Percentiles rank a stretch among this genome's conserved stretches.
These are phyloP conservation scores for Aphrocallistes beatrix DNA, from an alignment of 37 sponge, comb jelly and placozoan genomes.

Conservation along the genomic window DNA sequence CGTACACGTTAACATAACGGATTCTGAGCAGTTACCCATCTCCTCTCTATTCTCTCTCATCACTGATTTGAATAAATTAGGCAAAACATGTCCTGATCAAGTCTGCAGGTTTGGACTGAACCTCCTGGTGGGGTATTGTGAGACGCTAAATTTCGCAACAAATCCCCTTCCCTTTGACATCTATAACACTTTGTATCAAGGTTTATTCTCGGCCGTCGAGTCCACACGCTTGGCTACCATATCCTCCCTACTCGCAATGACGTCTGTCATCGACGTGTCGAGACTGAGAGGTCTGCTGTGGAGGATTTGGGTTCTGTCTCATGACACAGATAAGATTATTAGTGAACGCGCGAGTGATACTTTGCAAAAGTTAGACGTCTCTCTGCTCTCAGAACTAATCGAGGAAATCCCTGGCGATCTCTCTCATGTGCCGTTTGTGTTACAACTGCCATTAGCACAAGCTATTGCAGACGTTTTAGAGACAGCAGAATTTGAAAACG, in stretches of 20 bases:
- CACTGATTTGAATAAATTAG: neutral
- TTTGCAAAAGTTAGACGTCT: neutral
- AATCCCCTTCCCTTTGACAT: neutral
- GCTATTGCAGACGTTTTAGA: neutral
- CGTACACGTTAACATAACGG: neutral
- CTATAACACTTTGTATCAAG: constrained; percentile 21
- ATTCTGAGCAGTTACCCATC: neutral
- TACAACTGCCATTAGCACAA: neutral
- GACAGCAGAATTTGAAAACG: neutral
- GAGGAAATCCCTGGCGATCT: neutral
- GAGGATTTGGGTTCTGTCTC: constrained; percentile 22
- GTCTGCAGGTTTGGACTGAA: neutral
- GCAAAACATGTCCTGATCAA: neutral
- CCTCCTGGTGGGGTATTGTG: neutral
- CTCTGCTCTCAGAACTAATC: neutral
- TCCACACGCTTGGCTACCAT: neutral
- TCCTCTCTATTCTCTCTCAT: neutral
- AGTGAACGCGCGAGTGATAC: constrained; percentile 25
- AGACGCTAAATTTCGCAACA: neutral
- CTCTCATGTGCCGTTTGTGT: neutral
- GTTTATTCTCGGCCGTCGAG: constrained; percentile 21
- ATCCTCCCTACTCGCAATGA: neutral
- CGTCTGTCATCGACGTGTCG: neutral
- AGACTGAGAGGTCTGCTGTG: constrained; percentile 13
- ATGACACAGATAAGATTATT: constrained; percentile 34